Evolutionary conservation across 2,113 vertebrate species (phyloP), one percentile per base, ranked within the genome.

Genomic region (Motacilla tschutschensis): DNA sequence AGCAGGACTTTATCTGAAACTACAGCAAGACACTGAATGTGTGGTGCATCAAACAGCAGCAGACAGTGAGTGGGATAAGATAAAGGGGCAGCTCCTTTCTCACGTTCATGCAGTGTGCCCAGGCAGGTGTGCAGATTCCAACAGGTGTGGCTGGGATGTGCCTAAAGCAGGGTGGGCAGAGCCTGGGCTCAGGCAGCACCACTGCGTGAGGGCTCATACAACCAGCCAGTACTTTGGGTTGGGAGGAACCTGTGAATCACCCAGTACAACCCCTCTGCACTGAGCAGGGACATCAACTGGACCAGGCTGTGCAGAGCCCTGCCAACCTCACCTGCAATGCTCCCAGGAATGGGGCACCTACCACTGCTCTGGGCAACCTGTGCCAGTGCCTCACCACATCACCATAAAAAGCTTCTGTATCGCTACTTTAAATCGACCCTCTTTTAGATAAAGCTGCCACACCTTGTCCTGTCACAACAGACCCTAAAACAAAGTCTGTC

Each of bases 121-220:
- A 14, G 36, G 48, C 12, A 8, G 1, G 25, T 29, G 25, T 65
- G 79, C 65, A 51, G 35, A 21, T 50, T 29, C 38, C 0, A 0
- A 6, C 29, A 5, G 0, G 5, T 10, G 12, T 4, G 5, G 40
- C 36, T 43, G 59, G 3, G 6, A 8, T 1, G 60, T 54, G 70
- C 66, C 64, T 11, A 3, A 25, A 28, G 78, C 69, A 28, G 0
- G 0, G 38, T 6, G 8, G 33, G 59, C 44, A 53, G 26, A 33
- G 55, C 50, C 26, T 33, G 62, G n/a, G 21, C 67, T 36, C 14
- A 3, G 76, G 67, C 6, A 75, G 40, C 63, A 69, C 36, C 28
- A 5, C 63, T 25, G 18, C 3, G 14, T 64, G 43, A 54, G 47
- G 60, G 50, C 48, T 33, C n/a, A 17, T 0, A 9, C 12, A 54